Conservation (phyloP, 2,888 invertebrate species). For the Calephelis perditalis region DNA sequence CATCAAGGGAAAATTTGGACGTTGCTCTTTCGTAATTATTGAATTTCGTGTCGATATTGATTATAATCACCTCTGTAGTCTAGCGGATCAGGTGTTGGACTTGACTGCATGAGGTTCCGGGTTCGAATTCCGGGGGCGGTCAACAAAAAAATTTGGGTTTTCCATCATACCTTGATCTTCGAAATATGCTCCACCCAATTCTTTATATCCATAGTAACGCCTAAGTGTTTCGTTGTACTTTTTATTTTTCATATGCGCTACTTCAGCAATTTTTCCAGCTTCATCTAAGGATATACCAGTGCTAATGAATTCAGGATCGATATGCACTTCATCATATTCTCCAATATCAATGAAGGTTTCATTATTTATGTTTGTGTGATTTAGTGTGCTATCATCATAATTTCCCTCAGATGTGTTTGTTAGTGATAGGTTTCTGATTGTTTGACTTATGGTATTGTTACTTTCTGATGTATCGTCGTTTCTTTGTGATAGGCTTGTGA, state of each 20-base stretch:
- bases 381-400: neutral
- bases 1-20: too few species aligned
- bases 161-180: conserved; percentile 13
- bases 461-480: too few species aligned
- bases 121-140: too few species aligned
- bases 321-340: neutral
- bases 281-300: neutral
- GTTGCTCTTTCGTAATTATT: too few species aligned
- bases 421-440: neutral
- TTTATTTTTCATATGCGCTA: neutral
- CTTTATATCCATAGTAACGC: neutral
- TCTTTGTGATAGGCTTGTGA: too few species aligned
- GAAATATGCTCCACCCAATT: conserved; percentile 9
- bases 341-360: neutral
- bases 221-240: neutral
- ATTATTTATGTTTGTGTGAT: neutral
- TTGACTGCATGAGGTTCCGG: too few species aligned
- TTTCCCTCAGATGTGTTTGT: too few species aligned
- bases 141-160: too few species aligned
- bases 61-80: too few species aligned
- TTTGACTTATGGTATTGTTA: neutral
- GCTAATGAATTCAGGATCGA: neutral
- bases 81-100: too few species aligned
- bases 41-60: too few species aligned
- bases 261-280: neutral